Percentiles rank a stretch among this genome's conserved stretches.
These are phyloP conservation scores for Sarcophaga bullata DNA, from an alignment of 1,140 invertebrate species.

Conservation along the genomic window DNA sequence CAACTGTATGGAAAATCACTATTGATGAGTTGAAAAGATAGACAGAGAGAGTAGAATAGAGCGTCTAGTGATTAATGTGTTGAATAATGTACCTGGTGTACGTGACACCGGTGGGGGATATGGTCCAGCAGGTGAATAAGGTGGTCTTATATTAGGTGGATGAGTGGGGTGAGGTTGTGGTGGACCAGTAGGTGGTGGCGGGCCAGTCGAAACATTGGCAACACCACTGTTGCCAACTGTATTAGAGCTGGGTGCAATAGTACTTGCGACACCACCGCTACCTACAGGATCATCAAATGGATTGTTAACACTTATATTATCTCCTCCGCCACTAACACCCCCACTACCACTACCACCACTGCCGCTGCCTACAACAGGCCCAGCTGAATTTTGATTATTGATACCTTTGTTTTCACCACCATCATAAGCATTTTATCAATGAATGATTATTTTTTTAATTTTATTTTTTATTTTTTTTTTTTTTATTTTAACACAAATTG, in stretches of 20 bases:
- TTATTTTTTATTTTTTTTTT: too few species aligned
- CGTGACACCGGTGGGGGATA: conserved; percentile 65
- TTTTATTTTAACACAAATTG: too few species aligned
- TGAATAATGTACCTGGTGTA: conserved; percentile 62
- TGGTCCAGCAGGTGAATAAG: conserved; percentile 64
- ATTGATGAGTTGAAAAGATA: not conserved
- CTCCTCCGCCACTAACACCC: conserved; percentile 62
- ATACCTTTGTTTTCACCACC: conserved; percentile 50
- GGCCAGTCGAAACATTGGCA: conserved; percentile 48
- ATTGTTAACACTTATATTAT: conserved; percentile 83
- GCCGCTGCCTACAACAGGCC: conserved; percentile 29
- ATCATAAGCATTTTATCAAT: conserved; percentile 38
- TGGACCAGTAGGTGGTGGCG: conserved; percentile 58
- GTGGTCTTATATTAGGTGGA: conserved; percentile 51
- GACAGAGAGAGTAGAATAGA: conserved; percentile 43
- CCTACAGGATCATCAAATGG: conserved; percentile 81
- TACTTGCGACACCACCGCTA: conserved; percentile 51
- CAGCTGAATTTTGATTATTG: conserved; percentile 64
- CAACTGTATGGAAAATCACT: not conserved
- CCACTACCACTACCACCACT: conserved; percentile 73
- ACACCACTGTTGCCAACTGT: conserved; percentile 28
- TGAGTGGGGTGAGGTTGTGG: conserved; percentile 55
- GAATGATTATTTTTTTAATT: too few species aligned
- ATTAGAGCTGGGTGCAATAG: conserved; percentile 3
- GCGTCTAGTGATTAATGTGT: conserved; percentile 48